Evolutionary conservation across 2,888 invertebrate genomes (phyloP).

Genomic region (Pemphredon lugubris): DNA sequence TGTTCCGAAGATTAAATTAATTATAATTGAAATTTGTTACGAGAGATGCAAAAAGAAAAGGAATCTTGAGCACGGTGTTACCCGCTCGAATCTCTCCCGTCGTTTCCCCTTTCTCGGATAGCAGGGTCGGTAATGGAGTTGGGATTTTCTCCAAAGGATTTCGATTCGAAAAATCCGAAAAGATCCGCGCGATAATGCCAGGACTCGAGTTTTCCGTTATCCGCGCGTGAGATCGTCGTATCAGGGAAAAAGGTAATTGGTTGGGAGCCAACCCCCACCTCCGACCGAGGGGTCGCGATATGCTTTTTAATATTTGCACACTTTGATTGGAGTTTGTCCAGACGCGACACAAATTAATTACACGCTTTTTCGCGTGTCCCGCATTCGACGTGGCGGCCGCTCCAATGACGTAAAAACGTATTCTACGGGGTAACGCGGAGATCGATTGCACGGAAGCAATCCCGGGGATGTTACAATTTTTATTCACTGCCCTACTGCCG

Average conservation of each 20-base stretch:
- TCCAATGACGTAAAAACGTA: slow-evolving; percentile 29
- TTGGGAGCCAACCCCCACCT: slow-evolving; percentile 34
- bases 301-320: slow-evolving; percentile 72
- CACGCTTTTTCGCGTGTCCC: slow-evolving; percentile 60
- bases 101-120: background rate
- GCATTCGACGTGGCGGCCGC: slow-evolving; percentile 43
- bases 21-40: no score
- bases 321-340: slow-evolving; percentile 72
- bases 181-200: slow-evolving; percentile 38
- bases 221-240: slow-evolving; percentile 64
- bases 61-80: no score
- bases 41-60: no score
- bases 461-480: background rate
- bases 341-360: slow-evolving; percentile 68
- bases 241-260: slow-evolving; percentile 60
- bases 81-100: no score
- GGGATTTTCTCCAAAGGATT: slow-evolving; percentile 4
- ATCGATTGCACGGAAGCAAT: slow-evolving; percentile 2
- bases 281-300: slow-evolving; percentile 48
- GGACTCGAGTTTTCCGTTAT: slow-evolving; percentile 59
- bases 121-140: background rate
- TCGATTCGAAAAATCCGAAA: slow-evolving; percentile 25
- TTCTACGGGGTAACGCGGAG: background rate
- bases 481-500: background rate
- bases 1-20: no score